Evolutionary conservation across 2,113 vertebrate genomes (phyloP).

Genomic region (Nansenia antarctica): DNA sequence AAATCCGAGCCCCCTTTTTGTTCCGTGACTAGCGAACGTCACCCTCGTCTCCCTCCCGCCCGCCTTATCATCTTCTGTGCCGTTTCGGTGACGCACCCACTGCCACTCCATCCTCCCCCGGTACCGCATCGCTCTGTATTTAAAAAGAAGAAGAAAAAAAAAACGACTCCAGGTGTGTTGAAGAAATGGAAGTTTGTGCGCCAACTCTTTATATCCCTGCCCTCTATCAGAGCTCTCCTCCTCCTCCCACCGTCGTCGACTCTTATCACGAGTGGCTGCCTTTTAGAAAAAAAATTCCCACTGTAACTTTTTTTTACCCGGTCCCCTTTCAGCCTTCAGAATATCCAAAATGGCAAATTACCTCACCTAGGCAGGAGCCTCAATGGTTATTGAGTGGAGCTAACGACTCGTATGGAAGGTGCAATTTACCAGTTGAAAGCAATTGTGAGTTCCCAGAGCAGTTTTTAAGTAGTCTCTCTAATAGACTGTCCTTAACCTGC

Average conservation of each 20-base stretch:
- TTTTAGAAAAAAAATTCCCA: constrained; percentile 46
- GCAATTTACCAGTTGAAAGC: constrained; percentile 72
- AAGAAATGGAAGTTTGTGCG: constrained; percentile 34
- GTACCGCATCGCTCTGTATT: constrained; percentile 20
- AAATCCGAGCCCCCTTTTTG: constrained; percentile 10
- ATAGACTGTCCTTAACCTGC: constrained; percentile 65
- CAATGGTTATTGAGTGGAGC: constrained; percentile 67
- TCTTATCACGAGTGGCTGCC: constrained; percentile 56
- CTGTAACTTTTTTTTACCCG: constrained; percentile 61
- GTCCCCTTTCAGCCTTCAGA: constrained; percentile 62
- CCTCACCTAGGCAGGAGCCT: constrained; percentile 54
- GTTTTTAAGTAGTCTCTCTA: constrained; percentile 48
- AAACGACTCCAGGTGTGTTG: constrained; percentile 65
- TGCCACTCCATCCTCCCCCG: not conserved
- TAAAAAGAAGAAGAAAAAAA: too few relatives aligned
- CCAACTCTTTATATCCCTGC: constrained; percentile 56
- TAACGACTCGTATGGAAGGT: constrained; percentile 67
- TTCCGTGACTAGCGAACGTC: constrained; percentile 5
- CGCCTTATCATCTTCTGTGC: constrained; percentile 2
- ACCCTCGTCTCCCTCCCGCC: not conserved
- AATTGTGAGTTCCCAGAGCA: constrained; percentile 33
- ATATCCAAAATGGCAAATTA: constrained; percentile 72
- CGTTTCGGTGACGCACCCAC: not conserved
- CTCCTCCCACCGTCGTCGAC: constrained; percentile 43
- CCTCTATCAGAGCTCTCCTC: constrained; percentile 54